Evolutionary conservation across 2,113 vertebrate genomes (phyloP).

Genomic region (Sminthopsis crassicaudata): DNA sequence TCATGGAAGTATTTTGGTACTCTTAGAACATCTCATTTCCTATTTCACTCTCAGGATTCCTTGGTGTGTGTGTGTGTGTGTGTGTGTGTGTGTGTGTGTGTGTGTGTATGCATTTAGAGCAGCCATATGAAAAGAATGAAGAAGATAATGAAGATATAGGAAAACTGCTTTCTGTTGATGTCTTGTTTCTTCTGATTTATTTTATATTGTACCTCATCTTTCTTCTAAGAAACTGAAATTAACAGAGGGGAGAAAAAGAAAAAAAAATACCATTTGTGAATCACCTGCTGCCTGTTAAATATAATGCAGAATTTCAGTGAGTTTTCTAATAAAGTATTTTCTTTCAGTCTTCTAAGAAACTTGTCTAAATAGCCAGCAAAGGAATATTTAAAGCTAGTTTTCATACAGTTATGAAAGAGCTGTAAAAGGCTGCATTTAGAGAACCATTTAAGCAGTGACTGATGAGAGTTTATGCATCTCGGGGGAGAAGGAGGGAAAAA

Average conservation of each 20-base stretch:
- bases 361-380: slow-evolving; percentile 61
- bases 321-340: slow-evolving; percentile 63
- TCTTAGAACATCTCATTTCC: neutral
- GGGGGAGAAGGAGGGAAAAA: slow-evolving; percentile 63
- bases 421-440: slow-evolving; percentile 58
- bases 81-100: too few species aligned
- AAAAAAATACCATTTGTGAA: neutral
- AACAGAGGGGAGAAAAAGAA: neutral
- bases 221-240: neutral
- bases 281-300: slow-evolving; percentile 50
- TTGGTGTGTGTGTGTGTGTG: neutral
- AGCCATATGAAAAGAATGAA: neutral
- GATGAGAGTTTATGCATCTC: slow-evolving; percentile 73
- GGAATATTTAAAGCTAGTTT: slow-evolving; percentile 63
- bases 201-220: neutral
- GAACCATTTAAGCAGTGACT: slow-evolving; percentile 72
- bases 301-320: slow-evolving; percentile 35
- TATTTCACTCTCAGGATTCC: neutral
- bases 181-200: neutral
- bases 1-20: neutral
- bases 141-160: neutral
- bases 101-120: neutral
- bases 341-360: slow-evolving; percentile 60
- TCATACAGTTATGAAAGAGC: slow-evolving; percentile 61
- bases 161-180: neutral